Conservation (phyloP, 2,113 vertebrate genomes). For the Dromaius novaehollandiae region DNA sequence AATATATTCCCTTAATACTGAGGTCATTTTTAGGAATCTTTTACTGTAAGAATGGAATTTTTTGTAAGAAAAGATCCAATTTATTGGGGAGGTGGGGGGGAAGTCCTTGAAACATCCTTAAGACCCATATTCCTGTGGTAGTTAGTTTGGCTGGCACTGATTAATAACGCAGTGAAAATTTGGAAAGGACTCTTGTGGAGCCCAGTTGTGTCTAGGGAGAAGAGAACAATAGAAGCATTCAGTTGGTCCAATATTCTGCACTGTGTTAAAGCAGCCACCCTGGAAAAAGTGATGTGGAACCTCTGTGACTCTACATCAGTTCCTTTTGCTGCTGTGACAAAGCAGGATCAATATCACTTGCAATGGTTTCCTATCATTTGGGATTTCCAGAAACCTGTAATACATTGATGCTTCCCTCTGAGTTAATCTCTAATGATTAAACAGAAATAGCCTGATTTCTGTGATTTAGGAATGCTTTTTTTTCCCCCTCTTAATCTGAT, state of each 20-base stretch:
- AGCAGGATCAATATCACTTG: not conserved
- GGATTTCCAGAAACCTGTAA: not conserved
- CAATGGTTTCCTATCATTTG: not conserved
- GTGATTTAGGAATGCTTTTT: accelerated
- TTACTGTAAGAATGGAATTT: not conserved
- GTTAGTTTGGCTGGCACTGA: not conserved
- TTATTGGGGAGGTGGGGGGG: no score
- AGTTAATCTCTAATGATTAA: not conserved
- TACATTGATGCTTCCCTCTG: accelerated
- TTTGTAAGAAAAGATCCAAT: not conserved
- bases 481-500: no score
- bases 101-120: not conserved
- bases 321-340: not conserved
- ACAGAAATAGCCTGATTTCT: not conserved
- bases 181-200: not conserved
- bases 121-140: not conserved
- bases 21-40: not conserved
- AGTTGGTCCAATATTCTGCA: accelerated
- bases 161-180: accelerated
- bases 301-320: no score
- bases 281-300: not conserved
- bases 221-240: not conserved
- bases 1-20: not conserved
- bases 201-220: not conserved
- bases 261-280: not conserved